Evolutionary conservation across 2,797 vertebrate species (phyloP), one percentile per base, ranked within the genome.

Genomic region (Glossophaga mutica): DNA sequence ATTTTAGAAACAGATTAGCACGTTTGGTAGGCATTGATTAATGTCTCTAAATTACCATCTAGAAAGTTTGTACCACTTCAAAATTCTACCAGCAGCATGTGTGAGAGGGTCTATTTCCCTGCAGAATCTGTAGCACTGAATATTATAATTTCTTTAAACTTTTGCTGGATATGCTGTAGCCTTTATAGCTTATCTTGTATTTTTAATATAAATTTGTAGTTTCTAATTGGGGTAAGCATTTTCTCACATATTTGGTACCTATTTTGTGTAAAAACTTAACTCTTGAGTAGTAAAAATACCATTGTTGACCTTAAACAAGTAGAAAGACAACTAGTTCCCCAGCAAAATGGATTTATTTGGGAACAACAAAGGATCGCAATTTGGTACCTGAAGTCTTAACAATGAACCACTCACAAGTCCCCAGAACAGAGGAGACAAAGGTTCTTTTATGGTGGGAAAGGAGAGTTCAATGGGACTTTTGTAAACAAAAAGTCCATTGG

Each of bases 151-250:
- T 52, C 9, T 94, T 88, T 14, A 85, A 19, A 29, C 91, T 74
- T 82, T 76, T 95, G 39, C 62, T 95, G 16, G 9, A 73, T 82
- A 62, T 81, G 44, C 48, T 87, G 34, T 93, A 87, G 84, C 76
- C 24, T 15, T 34, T 9, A 50, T 39, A 7, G 10, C 34, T 87
- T 92, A 87, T 76, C 76, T 73, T 97, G 3, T 95, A 71, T 46
- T 93, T 93, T 18, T 68, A 44, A 59, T 62, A 39, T 29, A 84
- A 15, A 94, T 16, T 4, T 62, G 39, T 77, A 29, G 9, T 59
- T 91, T 76, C 19, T 86, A 88, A 83, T 67, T 8, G 4, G 48
- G 14, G 50, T 65, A 86, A 94, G 22, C 24, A 79, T 65, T 94
- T 67, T 39, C 4, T 6, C 52, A 67, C 5, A 2, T 79, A 62